phyloP scores from a whole-genome alignment of 2,113 vertebrate species.

The Conger conger region DNA sequence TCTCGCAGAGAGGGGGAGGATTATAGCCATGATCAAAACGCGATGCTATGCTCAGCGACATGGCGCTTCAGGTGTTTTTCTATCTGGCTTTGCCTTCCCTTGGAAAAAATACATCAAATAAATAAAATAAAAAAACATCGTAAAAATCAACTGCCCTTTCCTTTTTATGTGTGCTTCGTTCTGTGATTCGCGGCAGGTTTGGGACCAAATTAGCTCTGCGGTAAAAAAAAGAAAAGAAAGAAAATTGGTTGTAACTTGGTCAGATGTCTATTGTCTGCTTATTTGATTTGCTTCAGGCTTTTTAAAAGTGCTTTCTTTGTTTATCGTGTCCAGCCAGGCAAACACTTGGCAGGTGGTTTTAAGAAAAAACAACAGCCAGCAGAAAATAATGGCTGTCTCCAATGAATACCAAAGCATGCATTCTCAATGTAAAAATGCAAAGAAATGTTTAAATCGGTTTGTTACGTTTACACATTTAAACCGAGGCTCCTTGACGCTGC shows the following conservation, averaged over 20 bases:
- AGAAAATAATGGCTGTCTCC: not conserved
- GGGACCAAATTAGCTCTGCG: not conserved
- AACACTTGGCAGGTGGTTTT: not conserved
- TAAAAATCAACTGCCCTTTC: not conserved
- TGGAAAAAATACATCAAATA: not conserved
- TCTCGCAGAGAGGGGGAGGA: not conserved
- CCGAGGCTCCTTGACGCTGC: not conserved
- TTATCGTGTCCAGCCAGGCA: constrained; percentile 2
- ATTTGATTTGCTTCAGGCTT: not conserved
- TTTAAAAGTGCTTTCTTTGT: constrained; percentile 1
- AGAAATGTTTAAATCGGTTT: not conserved
- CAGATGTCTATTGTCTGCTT: not conserved
- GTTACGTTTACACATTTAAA: not conserved
- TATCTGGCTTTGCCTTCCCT: not conserved
- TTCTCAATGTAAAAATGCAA: not conserved
- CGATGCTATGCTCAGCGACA: not conserved
- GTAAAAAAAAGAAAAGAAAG: not conserved
- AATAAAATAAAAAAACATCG: not conserved
- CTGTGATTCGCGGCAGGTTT: not conserved
- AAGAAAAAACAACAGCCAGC: not conserved
- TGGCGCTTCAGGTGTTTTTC: not conserved
- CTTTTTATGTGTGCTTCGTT: not conserved
- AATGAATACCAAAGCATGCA: not conserved
- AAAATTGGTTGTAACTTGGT: not conserved
- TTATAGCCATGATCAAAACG: not conserved